These are phyloP conservation scores for Gasterosteus nipponicus DNA, from an alignment of 2,113 vertebrate species.

Conservation along the genomic window DNA sequence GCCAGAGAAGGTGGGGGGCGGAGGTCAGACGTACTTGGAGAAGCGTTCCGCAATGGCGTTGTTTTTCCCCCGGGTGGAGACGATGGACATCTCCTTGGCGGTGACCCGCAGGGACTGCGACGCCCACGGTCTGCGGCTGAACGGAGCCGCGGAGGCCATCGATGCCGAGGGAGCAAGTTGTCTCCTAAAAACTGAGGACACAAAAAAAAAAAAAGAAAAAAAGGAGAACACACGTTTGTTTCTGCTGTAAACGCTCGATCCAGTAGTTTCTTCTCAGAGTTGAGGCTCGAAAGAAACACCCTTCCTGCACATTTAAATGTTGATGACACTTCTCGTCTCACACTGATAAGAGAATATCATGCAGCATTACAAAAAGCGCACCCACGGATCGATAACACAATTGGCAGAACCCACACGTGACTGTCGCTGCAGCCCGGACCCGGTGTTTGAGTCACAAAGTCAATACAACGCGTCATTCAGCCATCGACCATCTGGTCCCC, in stretches of 20 bases:
- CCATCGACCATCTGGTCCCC: conserved; percentile 59
- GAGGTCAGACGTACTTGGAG: conserved; percentile 85
- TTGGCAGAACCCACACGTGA: conserved; percentile 6
- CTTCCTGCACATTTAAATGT: conserved; percentile 15
- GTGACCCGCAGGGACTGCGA: conserved; percentile 92
- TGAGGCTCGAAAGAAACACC: not conserved
- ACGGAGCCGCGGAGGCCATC: conserved; percentile 87
- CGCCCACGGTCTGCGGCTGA: conserved; percentile 88
- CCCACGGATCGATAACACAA: conserved; percentile 41
- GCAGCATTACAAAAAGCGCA: not conserved
- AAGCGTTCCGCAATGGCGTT: conserved; percentile 89
- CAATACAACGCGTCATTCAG: conserved; percentile 39
- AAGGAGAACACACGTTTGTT: not conserved
- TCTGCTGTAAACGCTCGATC: not conserved
- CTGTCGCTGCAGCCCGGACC: conserved; percentile 2
- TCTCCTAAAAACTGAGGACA: not conserved
- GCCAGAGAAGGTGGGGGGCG: not conserved
- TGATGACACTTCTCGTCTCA: not conserved
- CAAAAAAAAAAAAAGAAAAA: not conserved
- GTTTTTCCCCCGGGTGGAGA: conserved; percentile 86
- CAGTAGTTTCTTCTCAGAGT: no score
- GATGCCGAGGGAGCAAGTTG: conserved; percentile 20
- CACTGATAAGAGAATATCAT: no score
- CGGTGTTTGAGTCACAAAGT: conserved; percentile 38
- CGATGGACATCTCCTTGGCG: conserved; percentile 91